Evolutionary conservation across 1,140 invertebrate species (phyloP).

Genomic region (Anastrepha obliqua): DNA sequence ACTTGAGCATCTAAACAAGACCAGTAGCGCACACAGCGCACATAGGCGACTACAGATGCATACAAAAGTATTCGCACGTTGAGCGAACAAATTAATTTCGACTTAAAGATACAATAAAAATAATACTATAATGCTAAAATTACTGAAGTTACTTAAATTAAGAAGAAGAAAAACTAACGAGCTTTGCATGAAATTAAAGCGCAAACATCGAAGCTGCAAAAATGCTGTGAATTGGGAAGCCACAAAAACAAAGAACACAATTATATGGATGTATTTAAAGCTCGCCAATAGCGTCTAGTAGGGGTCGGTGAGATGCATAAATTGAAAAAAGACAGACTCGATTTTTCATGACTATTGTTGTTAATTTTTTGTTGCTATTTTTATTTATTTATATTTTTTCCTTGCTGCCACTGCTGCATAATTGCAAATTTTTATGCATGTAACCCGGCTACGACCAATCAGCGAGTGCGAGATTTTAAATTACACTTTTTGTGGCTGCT

Average conservation of each 20-base stretch:
- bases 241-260: conserved; percentile 38
- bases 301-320: background rate
- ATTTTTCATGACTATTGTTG: background rate
- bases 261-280: background rate
- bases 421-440: conserved; percentile 46
- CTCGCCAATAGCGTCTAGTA: too few relatives aligned
- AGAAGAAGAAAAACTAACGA: background rate
- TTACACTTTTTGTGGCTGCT: conserved; percentile 30
- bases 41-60: background rate
- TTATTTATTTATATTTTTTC: background rate
- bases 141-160: conserved; percentile 23
- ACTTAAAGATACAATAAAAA: conserved; percentile 15
- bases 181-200: conserved; percentile 37
- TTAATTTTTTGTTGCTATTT: background rate
- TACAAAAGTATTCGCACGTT: background rate
- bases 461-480: conserved; percentile 41
- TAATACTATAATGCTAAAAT: background rate
- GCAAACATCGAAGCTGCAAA: conserved; percentile 21
- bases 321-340: background rate
- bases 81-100: conserved; percentile 23
- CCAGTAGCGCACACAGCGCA: background rate
- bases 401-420: background rate
- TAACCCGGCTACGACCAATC: conserved; percentile 19
- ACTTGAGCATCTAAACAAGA: background rate
- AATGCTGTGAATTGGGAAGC: conserved; percentile 37